Base-by-base conservation (phyloP, 2,888 invertebrate species). In the Hedychridium roseum region DNA sequence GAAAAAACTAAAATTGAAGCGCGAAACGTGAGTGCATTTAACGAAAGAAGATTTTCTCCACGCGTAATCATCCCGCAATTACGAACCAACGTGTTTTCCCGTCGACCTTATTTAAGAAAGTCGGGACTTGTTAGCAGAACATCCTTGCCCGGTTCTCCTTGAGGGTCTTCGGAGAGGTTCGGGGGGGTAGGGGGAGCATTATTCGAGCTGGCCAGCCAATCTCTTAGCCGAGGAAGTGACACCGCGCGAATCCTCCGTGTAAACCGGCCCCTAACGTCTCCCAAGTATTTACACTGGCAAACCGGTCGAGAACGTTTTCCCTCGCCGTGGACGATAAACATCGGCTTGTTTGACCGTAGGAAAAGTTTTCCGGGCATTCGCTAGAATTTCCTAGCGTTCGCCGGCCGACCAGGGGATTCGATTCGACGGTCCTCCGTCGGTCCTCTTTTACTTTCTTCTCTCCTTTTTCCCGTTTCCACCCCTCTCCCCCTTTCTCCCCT, bases 311-410 rank as follows among this genome's bases (percentile, higher is more conserved):
- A 26, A 31, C 27, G n/a, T n/a, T n/a, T n/a, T 27, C 3, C 49
- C 42, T 58, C 49, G 49, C 43, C 28, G 35, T 43, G 18, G 11
- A 17, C 2, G 31, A 50, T 54, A 61, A 62, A 62, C 51, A 62
- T 30, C 32, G 44, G 51, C 32, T 54, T 43, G 54, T 57, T 62
- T 49, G 62, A 54, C 36, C 59, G 38, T 39, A 28, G 48, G 42
- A 42, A 50, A 60, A 60, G 49, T 54, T 7, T 9, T 17, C 16
- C 9, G 14, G n/a, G 16, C 16, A 4, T 5, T 7, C 7, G 14
- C 14, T 3, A 3, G 31, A 12, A 3, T 9, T 3, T 12, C 2
- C 12, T 31, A 17, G 11, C n/a, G n/a, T n/a, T 49, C 54, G 36
- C 43, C 38, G 31, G n/a, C 14, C 40, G 44, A 20, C 26, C 26